Evolutionary conservation across 2,113 vertebrate genomes (phyloP).

Genomic region (Lagopus leucura): DNA sequence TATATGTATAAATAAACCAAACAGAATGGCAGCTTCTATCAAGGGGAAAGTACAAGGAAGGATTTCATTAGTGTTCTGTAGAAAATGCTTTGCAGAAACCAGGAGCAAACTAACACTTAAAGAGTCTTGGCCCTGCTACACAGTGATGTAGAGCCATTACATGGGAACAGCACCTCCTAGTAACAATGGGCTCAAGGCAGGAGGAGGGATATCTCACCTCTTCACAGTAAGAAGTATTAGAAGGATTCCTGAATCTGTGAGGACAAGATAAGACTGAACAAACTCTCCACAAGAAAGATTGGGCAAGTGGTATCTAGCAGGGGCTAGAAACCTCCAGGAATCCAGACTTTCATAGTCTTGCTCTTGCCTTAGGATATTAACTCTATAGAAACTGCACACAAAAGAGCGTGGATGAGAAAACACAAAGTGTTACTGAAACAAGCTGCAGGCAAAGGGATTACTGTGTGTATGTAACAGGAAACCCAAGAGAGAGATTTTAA

Average conservation of each 20-base stretch:
- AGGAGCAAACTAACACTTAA: not conserved
- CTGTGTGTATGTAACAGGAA: not conserved
- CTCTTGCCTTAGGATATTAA: not conserved
- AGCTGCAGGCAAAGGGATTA: not conserved
- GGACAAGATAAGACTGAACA: not conserved
- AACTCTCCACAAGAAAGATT: not conserved
- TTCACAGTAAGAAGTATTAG: not conserved
- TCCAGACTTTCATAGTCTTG: not conserved
- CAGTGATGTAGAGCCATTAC: not conserved
- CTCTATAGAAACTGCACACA: not conserved
- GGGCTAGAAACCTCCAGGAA: not conserved
- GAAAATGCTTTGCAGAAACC: not conserved
- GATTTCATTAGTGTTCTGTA: not conserved
- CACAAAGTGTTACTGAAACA: not conserved
- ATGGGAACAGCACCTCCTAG: not conserved
- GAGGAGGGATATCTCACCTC: not conserved
- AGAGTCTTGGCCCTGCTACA: not conserved
- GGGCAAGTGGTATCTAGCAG: not conserved
- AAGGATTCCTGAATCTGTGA: not conserved
- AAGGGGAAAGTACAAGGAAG: not conserved
- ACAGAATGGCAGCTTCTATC: not conserved
- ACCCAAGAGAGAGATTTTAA: not conserved
- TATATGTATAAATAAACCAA: slow-evolving; percentile 31
- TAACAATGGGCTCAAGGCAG: not conserved
- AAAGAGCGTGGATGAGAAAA: not conserved